phyloP scores from a whole-genome alignment of 2,113 vertebrate species.

The Eulacestoma nigropectus region DNA sequence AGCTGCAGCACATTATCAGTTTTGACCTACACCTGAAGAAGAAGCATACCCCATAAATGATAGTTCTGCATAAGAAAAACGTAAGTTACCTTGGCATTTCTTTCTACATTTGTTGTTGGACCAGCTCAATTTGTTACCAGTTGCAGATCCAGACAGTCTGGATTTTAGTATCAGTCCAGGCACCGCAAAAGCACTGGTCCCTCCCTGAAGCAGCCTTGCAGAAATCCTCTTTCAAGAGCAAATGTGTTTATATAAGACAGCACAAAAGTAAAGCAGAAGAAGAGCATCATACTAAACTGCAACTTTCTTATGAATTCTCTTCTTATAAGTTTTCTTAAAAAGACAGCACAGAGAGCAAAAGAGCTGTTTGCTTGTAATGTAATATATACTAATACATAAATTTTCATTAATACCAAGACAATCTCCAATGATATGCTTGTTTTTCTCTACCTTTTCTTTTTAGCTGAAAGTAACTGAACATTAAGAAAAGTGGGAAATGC shows the following conservation, averaged over 20 bases:
- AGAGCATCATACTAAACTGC: neutral
- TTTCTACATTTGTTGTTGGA: neutral
- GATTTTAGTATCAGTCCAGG: neutral
- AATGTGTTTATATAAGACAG: neutral
- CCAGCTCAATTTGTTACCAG: neutral
- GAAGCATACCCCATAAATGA: neutral
- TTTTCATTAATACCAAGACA: neutral
- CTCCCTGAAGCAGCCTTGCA: neutral
- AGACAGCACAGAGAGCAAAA: neutral
- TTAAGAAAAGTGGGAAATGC: neutral
- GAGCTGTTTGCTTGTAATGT: neutral
- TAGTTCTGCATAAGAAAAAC: neutral
- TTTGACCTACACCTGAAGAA: neutral
- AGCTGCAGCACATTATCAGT: neutral
- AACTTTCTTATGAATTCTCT: neutral
- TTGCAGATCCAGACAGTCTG: neutral
- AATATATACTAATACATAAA: neutral
- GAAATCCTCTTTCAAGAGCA: neutral
- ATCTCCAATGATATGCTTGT: neutral
- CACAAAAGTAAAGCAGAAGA: neutral
- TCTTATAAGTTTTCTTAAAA: neutral
- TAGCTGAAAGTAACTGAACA: neutral
- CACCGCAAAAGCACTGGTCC: neutral
- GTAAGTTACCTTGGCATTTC: neutral
- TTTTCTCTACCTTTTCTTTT: neutral